phyloP scores from a whole-genome alignment of 2,113 vertebrate genomes.

The Heliornis fulica region DNA sequence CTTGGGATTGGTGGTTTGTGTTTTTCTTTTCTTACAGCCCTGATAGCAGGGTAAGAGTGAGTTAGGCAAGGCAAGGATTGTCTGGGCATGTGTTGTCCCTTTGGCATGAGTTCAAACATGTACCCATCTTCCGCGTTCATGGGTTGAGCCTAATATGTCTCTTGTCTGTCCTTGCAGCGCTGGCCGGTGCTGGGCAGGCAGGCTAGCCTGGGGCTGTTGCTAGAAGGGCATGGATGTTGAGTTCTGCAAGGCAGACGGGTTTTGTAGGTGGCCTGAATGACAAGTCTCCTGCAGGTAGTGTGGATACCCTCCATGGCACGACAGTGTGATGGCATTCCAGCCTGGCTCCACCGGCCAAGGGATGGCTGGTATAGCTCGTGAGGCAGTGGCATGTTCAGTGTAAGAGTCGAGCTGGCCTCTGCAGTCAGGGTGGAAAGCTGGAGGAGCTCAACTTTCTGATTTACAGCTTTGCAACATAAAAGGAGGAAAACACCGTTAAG shows the following conservation, averaged over 20 bases:
- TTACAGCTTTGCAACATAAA: slow-evolving; percentile 32
- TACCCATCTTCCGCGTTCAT: fast-evolving
- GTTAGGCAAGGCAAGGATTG: neutral
- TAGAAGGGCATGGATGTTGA: neutral
- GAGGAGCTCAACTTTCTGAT: neutral
- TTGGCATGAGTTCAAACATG: neutral
- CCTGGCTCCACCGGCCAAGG: fast-evolving
- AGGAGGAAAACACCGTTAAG: neutral
- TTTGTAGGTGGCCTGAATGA: slow-evolving; percentile 27
- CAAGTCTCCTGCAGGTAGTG: neutral
- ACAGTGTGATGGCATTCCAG: fast-evolving
- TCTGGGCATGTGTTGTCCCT: neutral
- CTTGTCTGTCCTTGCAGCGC: neutral
- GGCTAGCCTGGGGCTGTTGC: slow-evolving; percentile 43
- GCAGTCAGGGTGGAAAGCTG: neutral
- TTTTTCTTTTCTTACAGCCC: neutral
- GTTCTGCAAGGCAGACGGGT: slow-evolving; percentile 51
- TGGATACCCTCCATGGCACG: neutral
- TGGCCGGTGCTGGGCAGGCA: neutral
- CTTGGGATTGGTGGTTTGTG: neutral
- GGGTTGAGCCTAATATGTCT: fast-evolving
- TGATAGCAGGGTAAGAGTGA: neutral
- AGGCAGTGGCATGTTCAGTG: fast-evolving
- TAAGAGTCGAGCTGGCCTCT: too few relatives aligned
- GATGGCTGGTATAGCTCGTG: neutral